Conservation (phyloP, 2,797 vertebrate species). For the Oreochromis mossambicus region DNA sequence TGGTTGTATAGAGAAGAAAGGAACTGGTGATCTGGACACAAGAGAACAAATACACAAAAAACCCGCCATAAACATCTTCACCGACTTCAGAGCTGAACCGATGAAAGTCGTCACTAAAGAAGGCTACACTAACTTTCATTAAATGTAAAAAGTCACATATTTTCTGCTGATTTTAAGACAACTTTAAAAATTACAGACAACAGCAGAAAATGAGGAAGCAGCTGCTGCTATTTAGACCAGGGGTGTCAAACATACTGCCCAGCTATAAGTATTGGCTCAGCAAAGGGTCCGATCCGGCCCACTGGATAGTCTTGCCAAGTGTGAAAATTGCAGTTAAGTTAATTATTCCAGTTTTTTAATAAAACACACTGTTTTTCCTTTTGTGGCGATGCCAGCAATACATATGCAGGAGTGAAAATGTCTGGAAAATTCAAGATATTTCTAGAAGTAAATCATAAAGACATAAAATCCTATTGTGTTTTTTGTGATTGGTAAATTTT, state of each 20-base stretch:
- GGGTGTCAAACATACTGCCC: background rate
- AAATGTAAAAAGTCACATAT: background rate
- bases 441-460: background rate
- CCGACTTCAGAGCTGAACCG: background rate
- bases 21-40: background rate
- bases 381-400: background rate
- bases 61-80: background rate
- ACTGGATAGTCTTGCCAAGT: background rate
- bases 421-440: background rate
- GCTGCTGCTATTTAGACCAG: conserved; percentile 3
- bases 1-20: background rate
- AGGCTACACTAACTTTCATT: background rate
- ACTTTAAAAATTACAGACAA: background rate
- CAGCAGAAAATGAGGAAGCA: background rate
- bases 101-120: background rate
- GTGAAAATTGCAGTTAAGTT: background rate
- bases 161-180: background rate
- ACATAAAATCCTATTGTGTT: background rate
- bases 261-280: background rate
- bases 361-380: background rate
- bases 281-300: background rate
- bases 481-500: background rate
- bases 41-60: background rate
- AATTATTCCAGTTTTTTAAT: background rate
- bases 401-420: background rate